Percentiles rank a stretch among this genome's conserved stretches.
These are phyloP conservation scores for Amphibalanus amphitrite DNA, from an alignment of 1,140 invertebrate species.

Conservation along the genomic window DNA sequence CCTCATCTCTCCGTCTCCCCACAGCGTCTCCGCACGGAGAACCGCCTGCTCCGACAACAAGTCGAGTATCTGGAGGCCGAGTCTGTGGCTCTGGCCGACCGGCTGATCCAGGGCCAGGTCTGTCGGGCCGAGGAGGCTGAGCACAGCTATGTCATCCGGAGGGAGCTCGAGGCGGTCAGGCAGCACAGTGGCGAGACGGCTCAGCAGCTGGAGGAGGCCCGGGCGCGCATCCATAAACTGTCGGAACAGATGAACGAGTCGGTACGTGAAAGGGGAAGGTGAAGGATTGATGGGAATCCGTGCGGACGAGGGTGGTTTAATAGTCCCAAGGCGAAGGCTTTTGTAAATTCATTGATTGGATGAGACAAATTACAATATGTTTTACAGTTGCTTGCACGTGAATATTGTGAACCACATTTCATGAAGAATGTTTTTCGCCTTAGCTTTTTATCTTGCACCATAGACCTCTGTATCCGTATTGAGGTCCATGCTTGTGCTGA, in stretches of 20 bases:
- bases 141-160: constrained; percentile 36
- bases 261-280: no score
- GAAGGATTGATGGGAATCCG: no score
- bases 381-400: no score
- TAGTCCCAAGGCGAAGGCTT: no score
- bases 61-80: constrained; percentile 88
- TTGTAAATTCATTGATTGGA: no score
- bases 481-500: no score
- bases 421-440: no score
- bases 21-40: constrained; percentile 84
- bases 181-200: constrained; percentile 60
- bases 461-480: no score
- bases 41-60: constrained; percentile 75
- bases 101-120: constrained; percentile 88
- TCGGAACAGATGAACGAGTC: constrained; percentile 21
- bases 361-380: no score
- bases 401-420: no score
- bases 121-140: constrained; percentile 66
- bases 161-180: constrained; percentile 51
- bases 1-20: constrained; percentile 15
- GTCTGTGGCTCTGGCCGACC: constrained; percentile 71
- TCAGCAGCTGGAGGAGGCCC: constrained; percentile 40
- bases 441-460: no score
- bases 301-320: no score
- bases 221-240: constrained; percentile 31